Evolutionary conservation across 2,113 vertebrate species (phyloP), one percentile per base, ranked within the genome.

Genomic region (Jaculus jaculus): DNA sequence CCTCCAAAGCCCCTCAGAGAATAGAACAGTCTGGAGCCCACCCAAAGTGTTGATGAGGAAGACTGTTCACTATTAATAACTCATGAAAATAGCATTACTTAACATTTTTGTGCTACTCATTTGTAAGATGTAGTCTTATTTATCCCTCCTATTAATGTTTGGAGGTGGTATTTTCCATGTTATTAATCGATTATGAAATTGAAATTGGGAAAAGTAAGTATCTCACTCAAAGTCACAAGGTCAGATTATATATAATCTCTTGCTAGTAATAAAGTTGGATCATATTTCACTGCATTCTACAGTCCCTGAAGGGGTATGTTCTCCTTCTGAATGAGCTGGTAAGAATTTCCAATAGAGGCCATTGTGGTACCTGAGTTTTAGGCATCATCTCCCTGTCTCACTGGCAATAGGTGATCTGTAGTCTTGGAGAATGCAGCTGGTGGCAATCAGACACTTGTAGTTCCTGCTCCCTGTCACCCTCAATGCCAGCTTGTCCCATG

Each of bases 51-150:
- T 74, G 30, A 91, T 63, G 58, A 94, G 28, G 61, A 83, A 78
- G 21, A 68, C 1, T 66, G 28, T 82, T 63, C n/a, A 39, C 79
- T 87, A 90, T 87, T 87, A 89, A 89, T 58, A 92, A 54, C 21
- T n/a, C 9, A 84, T 80, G 92, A 69, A 58, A 83, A 54, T 74
- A 92, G 11, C 5, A 80, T 26, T 71, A 84, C 54, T 86, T 77
- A 58, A 65, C 17, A 66, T 69, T 91, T 79, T 68, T 66, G 54
- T 34, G n/a, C 11, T 34, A 20, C 58, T 9, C 21, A 78, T 58
- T 42, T 83, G 65, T n/a, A n/a, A 30, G 2, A n/a, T n/a, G 10
- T 68, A 24, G 23, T 61, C 21, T 85, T 87, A 79, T 3, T 58
- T 51, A 84, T 79, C 65, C 10, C 24, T 73, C 1, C 34, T 7